Evolutionary conservation across 2,888 invertebrate species (phyloP).

Genomic region (Eupsilia transversa): DNA sequence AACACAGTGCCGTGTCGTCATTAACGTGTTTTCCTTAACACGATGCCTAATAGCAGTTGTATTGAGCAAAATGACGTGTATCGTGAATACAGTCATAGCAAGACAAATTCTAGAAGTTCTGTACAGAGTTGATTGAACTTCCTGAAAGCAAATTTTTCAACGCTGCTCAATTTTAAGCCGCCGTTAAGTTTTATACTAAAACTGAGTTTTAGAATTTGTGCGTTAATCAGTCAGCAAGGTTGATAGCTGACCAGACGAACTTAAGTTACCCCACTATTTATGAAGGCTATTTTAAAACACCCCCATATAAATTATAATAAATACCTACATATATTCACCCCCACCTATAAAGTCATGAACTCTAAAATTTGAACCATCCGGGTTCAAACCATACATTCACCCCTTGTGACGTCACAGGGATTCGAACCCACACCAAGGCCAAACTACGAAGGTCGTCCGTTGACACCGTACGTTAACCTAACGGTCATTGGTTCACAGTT

Average conservation of each 20-base stretch:
- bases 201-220: not conserved
- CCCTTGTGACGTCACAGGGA: conserved; percentile 61
- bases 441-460: conserved; percentile 62
- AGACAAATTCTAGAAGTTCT: conserved; percentile 22
- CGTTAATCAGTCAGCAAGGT: not conserved
- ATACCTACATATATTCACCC: conserved; percentile 13
- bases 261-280: not conserved
- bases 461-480: conserved; percentile 62
- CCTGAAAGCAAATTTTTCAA: not conserved
- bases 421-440: conserved; percentile 65
- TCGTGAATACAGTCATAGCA: conserved; percentile 13
- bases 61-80: conserved; percentile 12
- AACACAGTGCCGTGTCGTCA: not conserved
- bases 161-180: not conserved
- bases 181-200: not conserved
- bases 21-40: conserved; percentile 17
- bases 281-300: conserved; percentile 6
- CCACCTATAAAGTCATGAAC: conserved; percentile 31
- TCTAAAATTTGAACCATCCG: conserved; percentile 46
- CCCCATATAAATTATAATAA: not conserved
- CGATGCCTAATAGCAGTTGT: conserved; percentile 13
- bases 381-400: conserved; percentile 56
- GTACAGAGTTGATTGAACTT: conserved; percentile 28
- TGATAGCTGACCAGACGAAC: not conserved
- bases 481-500: conserved; percentile 53